phyloP scores from a whole-genome alignment of 1,140 invertebrate species.

The Apolygus lucorum region DNA sequence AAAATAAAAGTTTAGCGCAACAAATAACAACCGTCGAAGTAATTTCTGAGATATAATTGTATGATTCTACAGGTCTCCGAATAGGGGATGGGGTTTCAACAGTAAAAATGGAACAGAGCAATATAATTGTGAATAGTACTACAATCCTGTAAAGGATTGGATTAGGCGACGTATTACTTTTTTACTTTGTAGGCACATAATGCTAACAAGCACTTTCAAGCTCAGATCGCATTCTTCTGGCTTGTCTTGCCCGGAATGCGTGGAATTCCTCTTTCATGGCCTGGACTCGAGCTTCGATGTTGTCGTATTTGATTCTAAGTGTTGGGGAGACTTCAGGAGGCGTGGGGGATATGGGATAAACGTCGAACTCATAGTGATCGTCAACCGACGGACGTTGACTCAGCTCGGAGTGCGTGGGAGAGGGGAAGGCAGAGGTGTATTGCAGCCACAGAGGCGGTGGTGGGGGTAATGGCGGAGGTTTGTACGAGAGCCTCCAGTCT shows the following conservation, averaged over 20 bases:
- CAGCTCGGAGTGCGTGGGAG: conserved; percentile 44
- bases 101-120: background rate
- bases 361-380: conserved; percentile 90
- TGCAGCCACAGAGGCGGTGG: conserved; percentile 35
- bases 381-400: conserved; percentile 61
- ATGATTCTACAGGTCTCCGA: too few species aligned
- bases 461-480: conserved; percentile 54
- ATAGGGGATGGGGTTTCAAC: too few species aligned
- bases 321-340: conserved; percentile 50
- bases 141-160: background rate
- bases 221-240: conserved; percentile 54
- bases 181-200: conserved; percentile 15
- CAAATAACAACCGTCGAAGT: background rate
- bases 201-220: conserved; percentile 65
- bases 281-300: conserved; percentile 81
- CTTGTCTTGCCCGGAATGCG: conserved; percentile 80
- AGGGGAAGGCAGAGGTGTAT: conserved; percentile 35
- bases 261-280: conserved; percentile 94
- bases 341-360: conserved; percentile 63
- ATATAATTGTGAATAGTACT: background rate
- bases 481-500: conserved; percentile 52
- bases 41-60: background rate
- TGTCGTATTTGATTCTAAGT: conserved; percentile 53
- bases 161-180: background rate
- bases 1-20: background rate